Base-by-base conservation (phyloP, 2,113 vertebrate genomes). In the Pomatorhinus ruficollis region DNA sequence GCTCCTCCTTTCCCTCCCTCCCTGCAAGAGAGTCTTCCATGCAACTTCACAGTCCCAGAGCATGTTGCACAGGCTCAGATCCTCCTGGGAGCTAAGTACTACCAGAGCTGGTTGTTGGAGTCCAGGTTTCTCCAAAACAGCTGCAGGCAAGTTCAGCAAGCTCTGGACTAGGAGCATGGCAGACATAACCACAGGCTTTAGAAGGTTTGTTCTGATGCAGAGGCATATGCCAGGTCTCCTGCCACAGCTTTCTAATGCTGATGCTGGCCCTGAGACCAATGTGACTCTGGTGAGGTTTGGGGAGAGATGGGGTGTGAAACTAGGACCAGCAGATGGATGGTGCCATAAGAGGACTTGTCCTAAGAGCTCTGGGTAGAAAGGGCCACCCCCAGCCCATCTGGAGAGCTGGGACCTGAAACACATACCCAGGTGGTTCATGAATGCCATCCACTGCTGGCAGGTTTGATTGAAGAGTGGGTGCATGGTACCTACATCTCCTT, bases 401-500 rank as follows among this genome's bases (percentile, higher is more conserved):
- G 68, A 95, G 28, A 96, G 86, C 64, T 93, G 74, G 60, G 75
- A 19, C 20, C 42, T n/a, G 20, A 80, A 68, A 79, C 90, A 97
- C 97, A 87, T 96, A 99, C 99, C 98, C 24, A 99, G 95, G 37
- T 96, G 97, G 81, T 97, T 98, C 99, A 99, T 99, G 91, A 99
- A 99, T 30, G 97, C 97, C 87, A 99, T 98, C 99, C 98, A 99
- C 5, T 97, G 97, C 96, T 98, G 98, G 90, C 97, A 99, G 79
- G 97, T 98, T 59, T 96, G 91, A 92, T 89, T 99, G 97, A 98
- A 99, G 69, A 99, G 39, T 0, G 98, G 98, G 79, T 99, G 99
- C 70, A 99, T 91, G 28, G 97, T 97, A 30, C 99, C 99, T 2
- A 87, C 86, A 28, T 99, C 99, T 5, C 99, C 99, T 91, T 99